phyloP scores from a whole-genome alignment of 2,888 invertebrate genomes.

The Ischnura elegans region DNA sequence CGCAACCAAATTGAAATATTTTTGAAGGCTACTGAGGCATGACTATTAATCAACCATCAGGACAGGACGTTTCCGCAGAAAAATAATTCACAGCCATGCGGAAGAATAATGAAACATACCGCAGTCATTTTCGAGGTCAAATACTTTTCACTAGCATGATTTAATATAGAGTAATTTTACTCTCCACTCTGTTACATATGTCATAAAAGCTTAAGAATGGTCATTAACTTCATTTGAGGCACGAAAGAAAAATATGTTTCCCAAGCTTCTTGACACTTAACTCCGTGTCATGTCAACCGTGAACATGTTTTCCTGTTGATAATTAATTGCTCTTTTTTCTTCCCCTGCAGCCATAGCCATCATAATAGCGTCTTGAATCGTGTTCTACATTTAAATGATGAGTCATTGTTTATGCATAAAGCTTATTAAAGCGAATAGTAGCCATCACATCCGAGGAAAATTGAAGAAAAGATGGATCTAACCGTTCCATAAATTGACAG shows the following conservation, averaged over 20 bases:
- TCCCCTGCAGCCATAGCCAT: background rate
- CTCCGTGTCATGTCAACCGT: background rate
- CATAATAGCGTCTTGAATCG: background rate
- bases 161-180: background rate
- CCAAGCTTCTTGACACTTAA: background rate
- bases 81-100: too few species aligned
- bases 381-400: background rate
- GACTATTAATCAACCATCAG: too few species aligned
- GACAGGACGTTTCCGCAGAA: too few species aligned
- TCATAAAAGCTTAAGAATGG: background rate
- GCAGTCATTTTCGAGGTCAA: background rate
- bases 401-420: background rate
- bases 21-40: too few species aligned
- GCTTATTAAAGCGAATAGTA: background rate
- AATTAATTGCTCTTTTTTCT: background rate
- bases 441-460: too few species aligned
- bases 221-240: background rate
- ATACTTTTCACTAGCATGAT: background rate
- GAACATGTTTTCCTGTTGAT: background rate
- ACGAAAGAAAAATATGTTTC: background rate
- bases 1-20: too few species aligned
- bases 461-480: too few species aligned
- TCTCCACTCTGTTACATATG: background rate
- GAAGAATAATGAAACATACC: background rate
- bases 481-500: too few species aligned